Conservation (phyloP, 2,113 vertebrate species). For the Gasterosteus nipponicus region DNA sequence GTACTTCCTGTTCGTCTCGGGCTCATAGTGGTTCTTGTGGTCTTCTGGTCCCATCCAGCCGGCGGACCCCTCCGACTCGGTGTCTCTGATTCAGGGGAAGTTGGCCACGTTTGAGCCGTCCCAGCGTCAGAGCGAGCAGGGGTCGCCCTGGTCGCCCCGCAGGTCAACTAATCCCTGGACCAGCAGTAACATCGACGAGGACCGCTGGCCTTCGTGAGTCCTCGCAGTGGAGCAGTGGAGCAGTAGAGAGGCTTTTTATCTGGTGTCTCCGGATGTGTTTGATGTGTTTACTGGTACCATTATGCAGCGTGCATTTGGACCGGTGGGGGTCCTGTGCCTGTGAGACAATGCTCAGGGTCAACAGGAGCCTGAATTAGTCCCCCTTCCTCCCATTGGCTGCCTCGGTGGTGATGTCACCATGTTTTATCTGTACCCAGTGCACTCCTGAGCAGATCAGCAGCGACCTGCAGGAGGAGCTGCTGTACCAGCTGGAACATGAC, state of each 20-base stretch:
- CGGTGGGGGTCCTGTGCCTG: too few species aligned
- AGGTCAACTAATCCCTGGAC: constrained; percentile 99
- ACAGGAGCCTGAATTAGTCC: too few species aligned
- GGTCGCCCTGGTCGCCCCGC: constrained; percentile 98
- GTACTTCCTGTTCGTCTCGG: too few species aligned
- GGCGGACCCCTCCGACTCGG: constrained; percentile 79
- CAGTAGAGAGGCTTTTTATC: too few species aligned
- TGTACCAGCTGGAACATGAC: constrained; percentile 88
- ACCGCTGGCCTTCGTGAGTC: constrained; percentile 90
- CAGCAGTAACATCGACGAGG: constrained; percentile 98
- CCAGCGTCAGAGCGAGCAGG: constrained; percentile 85
- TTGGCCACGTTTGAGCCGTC: constrained; percentile 92
- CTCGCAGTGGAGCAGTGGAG: too few species aligned
- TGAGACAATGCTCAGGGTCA: too few species aligned
- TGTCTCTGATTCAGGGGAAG: constrained; percentile 88
- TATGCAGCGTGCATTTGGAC: too few species aligned
- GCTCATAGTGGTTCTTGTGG: too few species aligned
- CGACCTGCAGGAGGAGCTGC: constrained; percentile 87
- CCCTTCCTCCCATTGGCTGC: background rate
- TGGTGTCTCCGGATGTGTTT: too few species aligned
- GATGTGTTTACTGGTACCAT: too few species aligned
- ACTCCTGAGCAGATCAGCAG: constrained; percentile 92
- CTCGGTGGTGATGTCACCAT: background rate
- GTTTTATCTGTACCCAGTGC: constrained; percentile 77
- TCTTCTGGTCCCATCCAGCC: constrained; percentile 73